Conservation (phyloP, 1,140 invertebrate genomes). For the Stegodyphus dumicola region DNA sequence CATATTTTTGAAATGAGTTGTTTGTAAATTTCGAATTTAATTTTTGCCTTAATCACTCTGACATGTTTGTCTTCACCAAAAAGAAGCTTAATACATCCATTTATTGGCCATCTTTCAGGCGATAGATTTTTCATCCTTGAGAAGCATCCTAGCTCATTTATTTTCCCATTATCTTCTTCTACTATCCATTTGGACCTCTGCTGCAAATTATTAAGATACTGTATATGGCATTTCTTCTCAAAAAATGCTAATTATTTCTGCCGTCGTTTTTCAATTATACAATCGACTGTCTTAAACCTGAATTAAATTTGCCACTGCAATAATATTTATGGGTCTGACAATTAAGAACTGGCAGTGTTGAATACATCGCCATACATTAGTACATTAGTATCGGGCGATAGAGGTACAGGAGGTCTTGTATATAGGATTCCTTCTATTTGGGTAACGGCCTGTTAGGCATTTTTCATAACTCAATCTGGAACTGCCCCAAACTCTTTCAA, state of each 20-base stretch:
- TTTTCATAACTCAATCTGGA: conserved; percentile 6
- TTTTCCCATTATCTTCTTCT: not conserved
- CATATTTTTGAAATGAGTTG: not conserved
- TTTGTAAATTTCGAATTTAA: not conserved
- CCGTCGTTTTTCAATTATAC: not conserved
- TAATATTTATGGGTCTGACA: not conserved
- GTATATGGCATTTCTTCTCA: not conserved
- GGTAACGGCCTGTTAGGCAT: not conserved
- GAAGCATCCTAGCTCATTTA: not conserved
- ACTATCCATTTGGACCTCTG: not conserved
- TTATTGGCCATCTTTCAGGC: not conserved
- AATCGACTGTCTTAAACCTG: not conserved
- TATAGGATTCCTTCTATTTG: conserved; percentile 46
- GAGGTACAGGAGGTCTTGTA: not conserved
- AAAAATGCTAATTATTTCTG: not conserved
- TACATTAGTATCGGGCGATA: conserved; percentile 15
- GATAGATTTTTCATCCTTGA: not conserved
- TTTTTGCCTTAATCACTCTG: not conserved
- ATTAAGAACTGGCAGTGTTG: conserved; percentile 43
- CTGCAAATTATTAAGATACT: not conserved
- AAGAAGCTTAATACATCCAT: not conserved
- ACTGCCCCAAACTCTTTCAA: conserved; percentile 16
- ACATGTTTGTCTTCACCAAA: not conserved
- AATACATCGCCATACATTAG: conserved; percentile 1
- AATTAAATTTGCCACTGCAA: not conserved